Evolutionary conservation across 2,797 vertebrate species (phyloP).

Genomic region (Vultur gryphus): DNA sequence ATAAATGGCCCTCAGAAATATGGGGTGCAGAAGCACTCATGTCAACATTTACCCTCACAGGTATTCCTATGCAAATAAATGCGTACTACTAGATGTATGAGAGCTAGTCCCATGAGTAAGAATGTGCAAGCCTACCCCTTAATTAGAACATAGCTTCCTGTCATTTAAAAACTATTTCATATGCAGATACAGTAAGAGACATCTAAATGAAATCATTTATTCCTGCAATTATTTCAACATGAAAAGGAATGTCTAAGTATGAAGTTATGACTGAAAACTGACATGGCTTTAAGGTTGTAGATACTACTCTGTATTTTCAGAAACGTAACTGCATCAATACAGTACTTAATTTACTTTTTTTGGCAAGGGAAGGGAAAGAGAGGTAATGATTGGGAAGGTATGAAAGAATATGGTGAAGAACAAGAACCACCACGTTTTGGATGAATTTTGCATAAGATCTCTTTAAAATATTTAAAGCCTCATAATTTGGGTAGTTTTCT

Average conservation of each 20-base stretch:
- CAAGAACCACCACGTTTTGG: not conserved
- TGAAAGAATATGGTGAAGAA: not conserved
- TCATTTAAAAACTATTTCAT: not conserved
- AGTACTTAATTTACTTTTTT: not conserved
- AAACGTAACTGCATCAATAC: not conserved
- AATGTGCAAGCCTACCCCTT: not conserved
- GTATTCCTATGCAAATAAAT: not conserved
- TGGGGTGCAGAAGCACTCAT: not conserved
- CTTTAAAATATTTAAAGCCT: conserved; percentile 8
- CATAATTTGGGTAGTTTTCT: not conserved
- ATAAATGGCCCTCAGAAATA: not conserved
- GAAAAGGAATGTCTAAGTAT: conserved; percentile 9
- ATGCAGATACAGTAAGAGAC: conserved; percentile 7
- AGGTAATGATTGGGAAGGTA: not conserved
- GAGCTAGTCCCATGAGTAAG: not conserved
- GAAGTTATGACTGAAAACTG: conserved; percentile 22
- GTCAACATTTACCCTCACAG: not conserved
- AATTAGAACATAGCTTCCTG: not conserved
- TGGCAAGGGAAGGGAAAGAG: not conserved
- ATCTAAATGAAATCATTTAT: conserved; percentile 15
- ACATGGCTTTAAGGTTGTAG: not conserved
- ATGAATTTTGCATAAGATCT: not conserved
- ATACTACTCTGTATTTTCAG: not conserved
- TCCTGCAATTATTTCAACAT: not conserved
- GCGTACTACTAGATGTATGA: not conserved